phyloP scores from a whole-genome alignment of 2,888 invertebrate genomes.

The Troides helena region DNA sequence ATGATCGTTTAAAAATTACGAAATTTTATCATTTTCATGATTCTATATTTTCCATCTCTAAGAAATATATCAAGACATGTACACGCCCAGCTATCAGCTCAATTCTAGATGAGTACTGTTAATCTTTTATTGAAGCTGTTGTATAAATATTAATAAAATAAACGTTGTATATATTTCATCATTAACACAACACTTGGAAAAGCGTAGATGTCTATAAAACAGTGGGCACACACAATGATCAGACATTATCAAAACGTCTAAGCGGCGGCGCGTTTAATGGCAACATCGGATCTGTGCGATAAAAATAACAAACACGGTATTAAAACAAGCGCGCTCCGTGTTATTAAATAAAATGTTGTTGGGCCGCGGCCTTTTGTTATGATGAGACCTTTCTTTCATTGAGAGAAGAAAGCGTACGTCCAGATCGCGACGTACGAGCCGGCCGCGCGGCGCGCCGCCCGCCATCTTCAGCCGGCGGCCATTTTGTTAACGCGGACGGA shows the following conservation, averaged over 20 bases:
- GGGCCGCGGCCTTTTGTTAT: background rate
- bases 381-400: background rate
- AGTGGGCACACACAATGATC: constrained; percentile 19
- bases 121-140: no score
- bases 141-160: no score
- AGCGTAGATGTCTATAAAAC: constrained; percentile 20
- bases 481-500: constrained; percentile 60
- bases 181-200: constrained; percentile 9
- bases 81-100: no score
- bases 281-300: constrained; percentile 10
- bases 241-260: constrained; percentile 17
- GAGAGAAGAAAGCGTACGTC: no score
- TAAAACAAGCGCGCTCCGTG: constrained; percentile 4
- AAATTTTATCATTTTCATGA: no score
- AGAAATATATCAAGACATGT: no score
- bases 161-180: no score
- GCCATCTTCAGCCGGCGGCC: constrained; percentile 61
- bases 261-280: constrained; percentile 13
- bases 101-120: no score
- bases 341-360: background rate
- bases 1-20: no score
- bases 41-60: no score
- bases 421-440: background rate
- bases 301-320: constrained; percentile 9
- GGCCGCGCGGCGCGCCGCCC: constrained; percentile 28